Conservation (phyloP, 1,140 invertebrate species). For the Maconellicoccus hirsutus region DNA sequence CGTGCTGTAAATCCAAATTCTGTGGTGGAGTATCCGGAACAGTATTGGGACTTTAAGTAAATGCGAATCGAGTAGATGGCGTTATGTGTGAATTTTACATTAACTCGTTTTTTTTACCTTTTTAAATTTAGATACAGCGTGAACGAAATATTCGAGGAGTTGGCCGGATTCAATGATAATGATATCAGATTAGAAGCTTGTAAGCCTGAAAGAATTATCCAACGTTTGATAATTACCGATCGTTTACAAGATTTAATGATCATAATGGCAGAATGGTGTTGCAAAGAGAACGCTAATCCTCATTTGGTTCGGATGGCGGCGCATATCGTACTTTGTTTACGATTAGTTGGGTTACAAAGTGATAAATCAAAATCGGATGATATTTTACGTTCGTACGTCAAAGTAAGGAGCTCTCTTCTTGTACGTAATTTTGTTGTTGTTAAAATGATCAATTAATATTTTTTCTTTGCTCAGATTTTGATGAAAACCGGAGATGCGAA, state of each 20-base stretch:
- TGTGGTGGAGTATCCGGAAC: slow-evolving; percentile 51
- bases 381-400: slow-evolving; percentile 57
- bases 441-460: too few species aligned
- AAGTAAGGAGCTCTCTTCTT: slow-evolving; percentile 30
- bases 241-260: slow-evolving; percentile 50
- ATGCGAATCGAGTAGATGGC: slow-evolving; percentile 26
- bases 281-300: slow-evolving; percentile 28
- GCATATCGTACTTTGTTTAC: slow-evolving; percentile 72
- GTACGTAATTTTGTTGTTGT: too few species aligned
- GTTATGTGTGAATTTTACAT: not conserved
- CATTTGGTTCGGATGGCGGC: slow-evolving; percentile 67
- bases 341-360: slow-evolving; percentile 51
- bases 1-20: slow-evolving; percentile 43
- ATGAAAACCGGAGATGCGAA: slow-evolving; percentile 60
- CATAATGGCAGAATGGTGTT: slow-evolving; percentile 39
- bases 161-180: slow-evolving; percentile 30
- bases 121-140: slow-evolving; percentile 46
- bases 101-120: too few species aligned
- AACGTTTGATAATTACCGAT: slow-evolving; percentile 65
- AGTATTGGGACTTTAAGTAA: slow-evolving; percentile 65
- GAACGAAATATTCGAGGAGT: slow-evolving; percentile 55
- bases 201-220: slow-evolving; percentile 51
- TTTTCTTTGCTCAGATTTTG: slow-evolving; percentile 20
- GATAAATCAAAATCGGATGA: slow-evolving; percentile 38
- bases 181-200: slow-evolving; percentile 40